Conservation (phyloP, 2,113 vertebrate genomes). For the Polypterus senegalus region DNA sequence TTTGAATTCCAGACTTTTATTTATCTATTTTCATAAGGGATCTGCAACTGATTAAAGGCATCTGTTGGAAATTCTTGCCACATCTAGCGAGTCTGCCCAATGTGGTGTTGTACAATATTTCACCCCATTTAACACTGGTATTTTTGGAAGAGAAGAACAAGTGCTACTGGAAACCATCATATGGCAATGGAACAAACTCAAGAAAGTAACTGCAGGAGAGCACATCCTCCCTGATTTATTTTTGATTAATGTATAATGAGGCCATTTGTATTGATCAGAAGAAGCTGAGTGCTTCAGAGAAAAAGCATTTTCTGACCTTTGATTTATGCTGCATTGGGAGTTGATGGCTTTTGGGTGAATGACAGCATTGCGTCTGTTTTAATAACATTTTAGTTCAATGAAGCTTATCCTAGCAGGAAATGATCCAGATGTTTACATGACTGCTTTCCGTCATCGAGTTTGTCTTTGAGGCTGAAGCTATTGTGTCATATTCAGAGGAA, state of each 20-base stretch:
- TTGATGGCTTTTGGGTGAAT: not conserved
- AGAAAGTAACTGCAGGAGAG: not conserved
- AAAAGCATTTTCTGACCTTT: not conserved
- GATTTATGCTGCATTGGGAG: not conserved
- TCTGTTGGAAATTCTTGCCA: not conserved
- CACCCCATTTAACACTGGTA: not conserved
- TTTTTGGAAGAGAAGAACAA: not conserved
- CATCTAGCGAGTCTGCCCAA: no score
- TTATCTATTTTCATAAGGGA: not conserved
- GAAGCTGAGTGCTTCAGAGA: not conserved
- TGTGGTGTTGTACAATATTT: not conserved
- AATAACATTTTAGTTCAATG: constrained; percentile 4
- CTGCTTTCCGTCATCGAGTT: not conserved
- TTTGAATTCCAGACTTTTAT: not conserved
- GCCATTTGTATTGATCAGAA: not conserved
- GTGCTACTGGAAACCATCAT: not conserved
- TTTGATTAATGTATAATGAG: not conserved
- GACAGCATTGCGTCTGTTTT: not conserved
- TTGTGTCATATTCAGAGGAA: not conserved
- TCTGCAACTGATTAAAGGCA: not conserved
- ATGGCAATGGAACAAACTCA: not conserved
- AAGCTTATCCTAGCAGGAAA: constrained; percentile 2
- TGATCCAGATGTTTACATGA: not conserved
- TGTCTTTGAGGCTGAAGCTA: not conserved
- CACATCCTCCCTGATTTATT: not conserved